Evolutionary conservation across 2,888 invertebrate genomes (phyloP), one percentile per base, ranked within the genome.

Genomic region (Trachelus troglodyta): DNA sequence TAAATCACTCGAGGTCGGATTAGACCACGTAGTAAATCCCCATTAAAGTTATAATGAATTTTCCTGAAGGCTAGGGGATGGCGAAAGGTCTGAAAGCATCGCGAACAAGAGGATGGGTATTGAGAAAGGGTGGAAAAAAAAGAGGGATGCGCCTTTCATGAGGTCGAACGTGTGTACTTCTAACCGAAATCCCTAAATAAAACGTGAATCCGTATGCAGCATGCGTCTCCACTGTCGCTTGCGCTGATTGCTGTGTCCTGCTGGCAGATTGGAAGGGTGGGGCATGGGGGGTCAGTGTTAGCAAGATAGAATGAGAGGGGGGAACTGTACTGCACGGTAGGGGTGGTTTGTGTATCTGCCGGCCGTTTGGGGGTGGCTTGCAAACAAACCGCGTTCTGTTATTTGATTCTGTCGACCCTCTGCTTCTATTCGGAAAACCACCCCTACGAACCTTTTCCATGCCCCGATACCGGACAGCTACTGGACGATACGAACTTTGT

Each of bases 321-420:
- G 77, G 73, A n/a, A 33, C 37, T 83, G 85, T 83, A 81, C 83
- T 40, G 40, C 40, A 40, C 40, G 40, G 15, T 1, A 40, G 15
- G 40, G 69, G 76, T 11, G 74, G 76, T 75, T 34, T 74, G 40
- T 83, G 82, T 85, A 83, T 84, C 83, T 83, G 79, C 82, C 79
- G 80, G 82, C 79, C 83, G 84, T 81, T 83, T 79, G 78, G 81
- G 85, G 87, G 83, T 84, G 85, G 87, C 83, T 88, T 87, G 87
- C 89, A 88, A 89, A 88, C 88, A 88, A 89, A 88, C 88, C 86
- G 84, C 86, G 85, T 85, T 87, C 87, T 85, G 89, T 88, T 88
- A 89, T 89, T 88, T 88, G 86, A 89, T 89, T 87, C 85, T 80
- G 84, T 80, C 84, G 82, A 81, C 77, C 83, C 83, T 79, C 79